Base-by-base conservation (phyloP, 2,797 vertebrate species). In the Argya squamiceps region DNA sequence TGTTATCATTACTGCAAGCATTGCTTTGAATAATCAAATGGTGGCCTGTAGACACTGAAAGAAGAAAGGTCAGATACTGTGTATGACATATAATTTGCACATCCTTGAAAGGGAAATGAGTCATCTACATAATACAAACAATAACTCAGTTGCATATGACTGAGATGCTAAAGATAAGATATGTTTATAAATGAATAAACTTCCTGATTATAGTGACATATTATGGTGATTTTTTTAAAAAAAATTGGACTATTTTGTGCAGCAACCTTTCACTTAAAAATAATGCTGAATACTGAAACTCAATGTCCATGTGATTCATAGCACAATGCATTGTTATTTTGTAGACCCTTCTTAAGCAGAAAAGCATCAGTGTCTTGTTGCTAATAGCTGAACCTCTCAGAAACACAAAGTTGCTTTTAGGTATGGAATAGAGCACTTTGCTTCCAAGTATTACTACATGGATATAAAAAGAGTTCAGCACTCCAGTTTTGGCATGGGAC, bases 171-270 rank as follows among this genome's bases (percentile, higher is more conserved):
- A 97, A 97, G 98, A 98, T 98, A 98, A 98, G 96, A 96, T 95
- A 93, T 98, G 98, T 98, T 98, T 98, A 98, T 93, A 97, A 97
- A 96, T 77, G 93, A 97, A 96, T 98, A 97, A 98, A 97, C 97
- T 97, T 98, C 97, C 97, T 97, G 94, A 94, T 95, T 92, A 49
- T 92, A 91, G 59, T 64, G 64, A 77, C 84, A 13, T 60, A 97
- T 84, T 90, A 94, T 43, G 62, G 90, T 50, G 80, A 68, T 65
- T 65, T 59, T 53, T 56, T 18, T 12, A 3, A 11, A 59, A 59
- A 27, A 24, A 59, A 60, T 19, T 39, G 26, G 37, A 55, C 70
- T 37, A 65, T 74, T 89, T 79, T 76, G 29, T 56, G 53, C 19
- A 74, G 27, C n/a, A 82, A 55, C 17, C 3, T 56, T 78, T 88